phyloP scores from a whole-genome alignment of 2,113 vertebrate genomes.

The Centrocercus urophasianus region DNA sequence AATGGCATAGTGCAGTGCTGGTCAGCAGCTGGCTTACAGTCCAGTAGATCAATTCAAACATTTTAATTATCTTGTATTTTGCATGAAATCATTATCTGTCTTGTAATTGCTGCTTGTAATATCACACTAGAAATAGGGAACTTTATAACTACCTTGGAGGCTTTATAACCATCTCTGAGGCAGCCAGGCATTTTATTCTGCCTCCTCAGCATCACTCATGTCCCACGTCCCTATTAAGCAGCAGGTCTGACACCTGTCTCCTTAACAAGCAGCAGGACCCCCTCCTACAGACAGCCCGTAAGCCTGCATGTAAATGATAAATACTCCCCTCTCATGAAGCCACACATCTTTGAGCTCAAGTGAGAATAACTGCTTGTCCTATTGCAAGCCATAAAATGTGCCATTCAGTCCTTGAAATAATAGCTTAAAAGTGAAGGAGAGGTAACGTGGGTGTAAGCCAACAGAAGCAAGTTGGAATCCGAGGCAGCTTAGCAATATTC shows the following conservation, averaged over 20 bases:
- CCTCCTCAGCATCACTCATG: conserved; percentile 24
- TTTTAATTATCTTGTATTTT: conserved; percentile 58
- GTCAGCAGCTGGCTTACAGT: conserved; percentile 8
- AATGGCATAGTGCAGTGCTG: accelerated
- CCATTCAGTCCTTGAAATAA: conserved; percentile 24
- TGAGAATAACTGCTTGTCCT: conserved; percentile 43
- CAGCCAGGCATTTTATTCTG: conserved; percentile 61
- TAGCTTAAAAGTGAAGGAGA: conserved; percentile 3
- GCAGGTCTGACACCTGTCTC: conserved; percentile 60
- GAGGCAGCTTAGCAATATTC: conserved; percentile 1
- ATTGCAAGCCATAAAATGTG: conserved; percentile 21
- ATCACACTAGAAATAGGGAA: conserved; percentile 44
- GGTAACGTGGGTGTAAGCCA: not conserved
- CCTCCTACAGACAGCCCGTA: conserved; percentile 42
- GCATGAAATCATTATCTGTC: conserved; percentile 24
- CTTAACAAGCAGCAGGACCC: conserved; percentile 26
- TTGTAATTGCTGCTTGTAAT: conserved; percentile 44
- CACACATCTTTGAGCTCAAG: conserved; percentile 39
- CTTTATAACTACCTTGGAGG: not conserved
- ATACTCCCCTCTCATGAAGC: conserved; percentile 23
- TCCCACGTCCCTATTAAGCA: conserved; percentile 45
- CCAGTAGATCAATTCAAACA: conserved; percentile 49
- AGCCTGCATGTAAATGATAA: conserved; percentile 35
- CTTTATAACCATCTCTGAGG: conserved; percentile 37
- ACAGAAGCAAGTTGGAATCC: not conserved